Evolutionary conservation across 2,888 invertebrate genomes (phyloP), one percentile per base, ranked within the genome.

Genomic region (Vanessa cardui): DNA sequence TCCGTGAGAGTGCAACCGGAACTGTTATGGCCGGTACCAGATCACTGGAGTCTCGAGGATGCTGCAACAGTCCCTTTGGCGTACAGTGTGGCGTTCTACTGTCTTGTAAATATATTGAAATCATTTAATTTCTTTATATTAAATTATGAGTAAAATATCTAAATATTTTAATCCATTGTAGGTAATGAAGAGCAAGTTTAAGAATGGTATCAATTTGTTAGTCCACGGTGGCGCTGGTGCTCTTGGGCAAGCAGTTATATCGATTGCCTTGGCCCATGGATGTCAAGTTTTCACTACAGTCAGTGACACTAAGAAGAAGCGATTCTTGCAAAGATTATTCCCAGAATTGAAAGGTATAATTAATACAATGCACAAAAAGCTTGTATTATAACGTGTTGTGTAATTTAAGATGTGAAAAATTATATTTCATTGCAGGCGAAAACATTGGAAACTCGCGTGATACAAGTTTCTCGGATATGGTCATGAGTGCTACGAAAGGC

Each of bases 51-150:
- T 3, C 79, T 96, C 26, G 94, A 95, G 78, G 95, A 97, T 68
- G 97, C 96, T 1, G 95, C 96, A 7, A 95, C 96, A 0, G 94
- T 96, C 0, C 97, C 97, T 0, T 94, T 96, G 39, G 96, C 96
- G 0, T 97, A 96, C 77, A 87, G 88, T 39, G 92, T 95, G 0
- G 94, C 94, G 0, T 93, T 83, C 63, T 87, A 86, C 68, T 82
- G 83, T 49, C 73, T 89, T 26, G 87, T 88, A 69, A 50, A 15
- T 56, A 52, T 47, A 33, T 8, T 26, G 58, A 26, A n/a, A 56
- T 49, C 3, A 6, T 39, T 52, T 15, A 39, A 12, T 39, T 39
- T 12, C 9, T 39, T 39, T 2, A 39, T 39, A 39, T 12, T 2
- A 39, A 39, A 39, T 12, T 8, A 26, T 26, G 5, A 26, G 2